phyloP scores from a whole-genome alignment of 2,113 vertebrate genomes.

The Acanthochromis polyacanthus region DNA sequence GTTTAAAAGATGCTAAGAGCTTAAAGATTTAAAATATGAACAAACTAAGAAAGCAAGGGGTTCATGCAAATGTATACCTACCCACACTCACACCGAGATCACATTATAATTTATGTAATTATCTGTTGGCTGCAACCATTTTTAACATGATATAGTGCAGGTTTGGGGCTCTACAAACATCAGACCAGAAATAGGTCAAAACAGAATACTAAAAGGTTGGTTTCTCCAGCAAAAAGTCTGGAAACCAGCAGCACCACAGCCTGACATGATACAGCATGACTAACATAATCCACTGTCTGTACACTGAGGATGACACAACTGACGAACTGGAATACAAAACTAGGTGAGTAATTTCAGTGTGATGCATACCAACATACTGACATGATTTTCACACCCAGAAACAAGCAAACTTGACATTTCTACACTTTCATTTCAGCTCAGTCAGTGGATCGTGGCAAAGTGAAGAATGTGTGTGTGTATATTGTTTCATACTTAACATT shows the following conservation, averaged over 20 bases:
- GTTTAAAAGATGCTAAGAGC: background rate
- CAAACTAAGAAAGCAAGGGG: background rate
- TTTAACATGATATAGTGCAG: background rate
- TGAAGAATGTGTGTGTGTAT: too few relatives aligned
- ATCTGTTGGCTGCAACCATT: background rate
- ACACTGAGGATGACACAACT: slow-evolving; percentile 16
- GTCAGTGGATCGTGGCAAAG: too few relatives aligned
- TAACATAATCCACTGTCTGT: slow-evolving; percentile 16
- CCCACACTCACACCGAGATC: background rate
- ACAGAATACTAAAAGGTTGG: background rate
- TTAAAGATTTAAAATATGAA: slow-evolving; percentile 6
- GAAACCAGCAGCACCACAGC: background rate
- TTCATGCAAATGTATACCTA: background rate
- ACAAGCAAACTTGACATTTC: slow-evolving; percentile 6
- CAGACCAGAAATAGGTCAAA: slow-evolving; percentile 2
- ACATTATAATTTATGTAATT: background rate
- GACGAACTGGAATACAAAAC: slow-evolving; percentile 18
- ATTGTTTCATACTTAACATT: background rate
- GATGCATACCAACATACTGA: background rate
- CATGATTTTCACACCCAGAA: slow-evolving; percentile 15
- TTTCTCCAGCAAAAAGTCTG: background rate
- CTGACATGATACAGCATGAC: slow-evolving; percentile 46
- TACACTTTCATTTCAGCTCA: slow-evolving; percentile 13
- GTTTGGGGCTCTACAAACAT: background rate
- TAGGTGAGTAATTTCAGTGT: slow-evolving; percentile 45